Conservation (phyloP, 2,888 invertebrate species). For the Hartigia nigra region DNA sequence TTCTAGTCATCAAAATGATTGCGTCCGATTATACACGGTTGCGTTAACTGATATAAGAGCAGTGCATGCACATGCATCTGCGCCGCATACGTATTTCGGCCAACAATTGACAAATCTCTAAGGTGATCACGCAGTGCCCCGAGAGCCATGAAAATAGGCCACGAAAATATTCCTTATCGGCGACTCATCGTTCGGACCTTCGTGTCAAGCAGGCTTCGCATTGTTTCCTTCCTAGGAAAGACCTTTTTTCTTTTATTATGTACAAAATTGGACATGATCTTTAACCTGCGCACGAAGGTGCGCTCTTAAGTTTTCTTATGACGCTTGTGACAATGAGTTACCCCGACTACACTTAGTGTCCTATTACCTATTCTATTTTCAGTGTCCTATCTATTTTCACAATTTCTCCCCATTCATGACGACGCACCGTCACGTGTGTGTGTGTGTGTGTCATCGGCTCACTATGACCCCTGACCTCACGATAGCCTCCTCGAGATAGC, state of each 20-base stretch:
- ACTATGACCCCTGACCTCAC: conserved; percentile 54
- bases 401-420: conserved; percentile 29
- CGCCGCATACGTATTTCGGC: conserved; percentile 30
- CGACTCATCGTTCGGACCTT: too few relatives aligned
- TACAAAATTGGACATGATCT: background rate
- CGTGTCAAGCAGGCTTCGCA: background rate
- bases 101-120: background rate
- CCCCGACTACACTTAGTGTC: background rate
- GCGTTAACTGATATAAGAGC: conserved; percentile 46
- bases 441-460: conserved; percentile 44
- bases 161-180: background rate
- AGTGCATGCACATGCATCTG: conserved; percentile 18
- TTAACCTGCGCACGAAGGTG: background rate
- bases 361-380: conserved; percentile 23
- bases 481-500: conserved; percentile 56
- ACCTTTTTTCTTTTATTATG: background rate
- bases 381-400: conserved; percentile 35
- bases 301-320: conserved; percentile 1
- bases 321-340: background rate
- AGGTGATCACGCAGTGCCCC: conserved; percentile 7
- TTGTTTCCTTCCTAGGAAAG: background rate
- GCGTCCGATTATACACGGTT: conserved; percentile 61
- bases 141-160: background rate
- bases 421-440: conserved; percentile 33
- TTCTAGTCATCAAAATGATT: conserved; percentile 64